Evolutionary conservation across 2,113 vertebrate genomes (phyloP).

Genomic region (Gadus macrocephalus): DNA sequence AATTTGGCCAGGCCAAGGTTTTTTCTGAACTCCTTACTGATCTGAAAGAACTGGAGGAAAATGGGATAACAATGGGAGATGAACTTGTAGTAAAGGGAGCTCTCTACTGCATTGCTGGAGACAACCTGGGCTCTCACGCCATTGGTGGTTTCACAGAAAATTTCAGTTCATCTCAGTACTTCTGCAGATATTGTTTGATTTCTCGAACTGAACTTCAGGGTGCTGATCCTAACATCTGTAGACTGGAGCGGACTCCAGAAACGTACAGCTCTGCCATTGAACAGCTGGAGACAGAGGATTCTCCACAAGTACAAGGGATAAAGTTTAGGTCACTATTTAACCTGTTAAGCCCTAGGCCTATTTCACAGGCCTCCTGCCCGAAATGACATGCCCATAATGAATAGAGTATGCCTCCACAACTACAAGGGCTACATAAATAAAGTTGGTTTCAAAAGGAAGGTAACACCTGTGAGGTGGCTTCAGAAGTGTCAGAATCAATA

Average conservation of each 20-base stretch:
- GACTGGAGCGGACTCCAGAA: conserved; percentile 11
- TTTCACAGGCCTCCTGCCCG: too few relatives aligned
- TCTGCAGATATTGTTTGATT: conserved; percentile 34
- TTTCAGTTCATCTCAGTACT: conserved; percentile 24
- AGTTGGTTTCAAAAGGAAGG: too few relatives aligned
- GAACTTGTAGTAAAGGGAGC: conserved; percentile 15
- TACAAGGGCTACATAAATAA: too few relatives aligned
- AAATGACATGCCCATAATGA: too few relatives aligned
- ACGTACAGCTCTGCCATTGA: conserved; percentile 16
- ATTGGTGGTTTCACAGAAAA: conserved; percentile 34
- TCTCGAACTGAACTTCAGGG: conserved; percentile 9
- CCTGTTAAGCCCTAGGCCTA: too few relatives aligned
- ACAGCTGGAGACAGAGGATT: conserved; percentile 13
- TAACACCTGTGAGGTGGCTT: too few relatives aligned
- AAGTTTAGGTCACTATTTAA: conserved; percentile 40
- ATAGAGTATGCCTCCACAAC: too few relatives aligned
- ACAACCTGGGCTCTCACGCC: conserved; percentile 30
- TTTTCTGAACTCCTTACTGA: conserved; percentile 28
- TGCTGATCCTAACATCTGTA: conserved; percentile 15
- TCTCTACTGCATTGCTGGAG: conserved; percentile 31
- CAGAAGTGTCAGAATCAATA: too few relatives aligned
- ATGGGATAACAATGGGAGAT: conserved; percentile 19
- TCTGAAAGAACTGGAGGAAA: conserved; percentile 30
- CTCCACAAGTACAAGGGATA: conserved; percentile 15
- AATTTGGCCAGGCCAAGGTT: conserved; percentile 26